Base-by-base conservation (phyloP, 2,113 vertebrate genomes). In the Pelvicachromis taeniatus region DNA sequence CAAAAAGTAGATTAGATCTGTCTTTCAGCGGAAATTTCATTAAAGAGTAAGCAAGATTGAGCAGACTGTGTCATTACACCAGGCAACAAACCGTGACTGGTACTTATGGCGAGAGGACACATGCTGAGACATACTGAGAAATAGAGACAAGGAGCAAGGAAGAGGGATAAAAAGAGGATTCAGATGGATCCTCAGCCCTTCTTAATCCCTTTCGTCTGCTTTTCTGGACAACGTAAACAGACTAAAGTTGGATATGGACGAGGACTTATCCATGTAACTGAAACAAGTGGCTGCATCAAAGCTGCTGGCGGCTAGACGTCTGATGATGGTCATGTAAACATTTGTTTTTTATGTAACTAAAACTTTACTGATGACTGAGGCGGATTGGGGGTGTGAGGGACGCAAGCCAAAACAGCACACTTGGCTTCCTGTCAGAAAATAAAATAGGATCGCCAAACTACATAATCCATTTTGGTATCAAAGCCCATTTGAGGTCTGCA, bases 381-480 rank as follows among this genome's bases (percentile, higher is more conserved):
- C 48, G 55, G 58, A 61, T 7, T n/a, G n/a, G 26, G 26, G 4
- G 58, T 84, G 16, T 40, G 11, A 26, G 33, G 58, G 31, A 3
- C 3, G 21, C 16, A 73, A 70, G 33, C 29, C 26, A 48, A 80
- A 83, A 82, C 58, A 82, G 42, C 13, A 3, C 21, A 61, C 90
- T 87, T 78, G 78, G 84, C 55, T 73, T 35, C 13, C 23, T 52
- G 53, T 75, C 58, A 83, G 52, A 31, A 86, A 91, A 79, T 84
- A 78, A 88, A 92, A 93, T 82, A 77, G 78, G 65, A 88, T 83
- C 13, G 9, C 9, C 68, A 86, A 65, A 85, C 52, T 38, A 58
- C 82, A 77, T 94, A 93, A 94, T 94, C 91, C 88, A 89, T 92
- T 94, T 89, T 89, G 55, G 75, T 89, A 88, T 91, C 80, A 87